A percentile compares a stretch with the other conserved stretches of the same genome.
Evolutionary conservation across 2,113 vertebrate species (phyloP).

Genomic region (Promerops cafer): DNA sequence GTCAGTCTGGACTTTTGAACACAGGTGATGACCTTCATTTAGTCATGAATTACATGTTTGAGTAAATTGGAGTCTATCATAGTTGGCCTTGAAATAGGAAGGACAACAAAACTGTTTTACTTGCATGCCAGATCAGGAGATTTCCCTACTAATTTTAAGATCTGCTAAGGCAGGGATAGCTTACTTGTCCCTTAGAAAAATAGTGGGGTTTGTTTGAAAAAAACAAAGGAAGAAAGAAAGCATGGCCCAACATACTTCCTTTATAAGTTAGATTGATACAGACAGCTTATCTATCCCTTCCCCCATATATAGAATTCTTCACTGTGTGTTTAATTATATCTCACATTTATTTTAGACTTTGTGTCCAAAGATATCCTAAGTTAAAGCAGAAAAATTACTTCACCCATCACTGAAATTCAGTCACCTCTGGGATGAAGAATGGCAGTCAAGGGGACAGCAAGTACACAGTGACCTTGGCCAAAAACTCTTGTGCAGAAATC

Average conservation of each 20-base stretch:
- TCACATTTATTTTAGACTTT: slow-evolving; percentile 1
- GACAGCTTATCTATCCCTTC: background rate
- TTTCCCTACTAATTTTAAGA: background rate
- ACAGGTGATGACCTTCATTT: background rate
- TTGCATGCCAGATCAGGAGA: background rate
- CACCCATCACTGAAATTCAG: slow-evolving; percentile 41
- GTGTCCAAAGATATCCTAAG: background rate
- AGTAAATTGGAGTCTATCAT: background rate
- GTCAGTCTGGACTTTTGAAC: background rate
- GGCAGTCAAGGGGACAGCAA: slow-evolving; percentile 27
- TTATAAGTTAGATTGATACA: background rate
- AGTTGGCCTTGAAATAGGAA: background rate
- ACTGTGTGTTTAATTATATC: background rate
- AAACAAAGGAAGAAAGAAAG: background rate
- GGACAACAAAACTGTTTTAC: background rate
- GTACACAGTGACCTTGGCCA: slow-evolving; percentile 38
- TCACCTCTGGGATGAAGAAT: slow-evolving; percentile 28
- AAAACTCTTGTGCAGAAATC: slow-evolving; percentile 53
- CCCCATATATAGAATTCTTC: background rate
- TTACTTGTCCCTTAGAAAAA: background rate
- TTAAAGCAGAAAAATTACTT: slow-evolving; percentile 26
- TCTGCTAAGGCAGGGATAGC: background rate
- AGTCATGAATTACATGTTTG: background rate
- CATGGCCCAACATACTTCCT: background rate
- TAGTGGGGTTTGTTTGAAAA: background rate